These are phyloP conservation scores for Sphinx pinastri DNA, from an alignment of 2,888 invertebrate genomes.

Conservation along the genomic window DNA sequence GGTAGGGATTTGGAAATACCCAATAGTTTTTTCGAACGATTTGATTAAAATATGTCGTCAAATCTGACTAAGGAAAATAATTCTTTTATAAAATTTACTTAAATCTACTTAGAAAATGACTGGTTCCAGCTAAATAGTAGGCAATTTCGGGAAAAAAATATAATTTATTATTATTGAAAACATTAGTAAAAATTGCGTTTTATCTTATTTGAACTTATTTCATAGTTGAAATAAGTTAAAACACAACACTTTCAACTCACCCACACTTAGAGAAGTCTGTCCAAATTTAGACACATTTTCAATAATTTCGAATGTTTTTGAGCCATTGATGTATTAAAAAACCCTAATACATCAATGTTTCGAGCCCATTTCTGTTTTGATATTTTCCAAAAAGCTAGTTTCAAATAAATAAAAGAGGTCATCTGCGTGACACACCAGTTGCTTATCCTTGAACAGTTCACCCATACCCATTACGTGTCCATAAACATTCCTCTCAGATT, in stretches of 20 bases:
- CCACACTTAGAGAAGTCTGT: slow-evolving; percentile 64
- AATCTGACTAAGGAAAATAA: too few relatives aligned
- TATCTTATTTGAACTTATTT: neutral
- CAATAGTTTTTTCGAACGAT: too few relatives aligned
- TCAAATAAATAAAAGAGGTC: slow-evolving; percentile 59
- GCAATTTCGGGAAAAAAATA: too few relatives aligned
- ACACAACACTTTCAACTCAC: slow-evolving; percentile 7
- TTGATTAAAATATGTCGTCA: too few relatives aligned
- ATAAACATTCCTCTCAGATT: slow-evolving; percentile 57
- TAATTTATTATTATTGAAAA: too few relatives aligned
- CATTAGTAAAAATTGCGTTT: too few relatives aligned
- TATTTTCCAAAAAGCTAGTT: slow-evolving; percentile 34
- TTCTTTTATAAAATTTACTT: too few relatives aligned
- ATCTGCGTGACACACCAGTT: slow-evolving; percentile 53
- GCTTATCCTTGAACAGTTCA: slow-evolving; percentile 36
- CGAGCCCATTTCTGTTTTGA: slow-evolving; percentile 44
- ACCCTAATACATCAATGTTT: too few relatives aligned
- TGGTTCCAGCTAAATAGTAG: too few relatives aligned
- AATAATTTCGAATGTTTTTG: slow-evolving; percentile 54
- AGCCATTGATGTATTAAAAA: too few relatives aligned
- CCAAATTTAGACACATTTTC: slow-evolving; percentile 61
- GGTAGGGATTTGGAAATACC: too few relatives aligned
- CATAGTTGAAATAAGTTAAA: neutral
- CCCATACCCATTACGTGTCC: slow-evolving; percentile 40
- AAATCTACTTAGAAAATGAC: too few relatives aligned